Evolutionary conservation across 2,888 invertebrate genomes (phyloP).

Genomic region (Furcula furcula): DNA sequence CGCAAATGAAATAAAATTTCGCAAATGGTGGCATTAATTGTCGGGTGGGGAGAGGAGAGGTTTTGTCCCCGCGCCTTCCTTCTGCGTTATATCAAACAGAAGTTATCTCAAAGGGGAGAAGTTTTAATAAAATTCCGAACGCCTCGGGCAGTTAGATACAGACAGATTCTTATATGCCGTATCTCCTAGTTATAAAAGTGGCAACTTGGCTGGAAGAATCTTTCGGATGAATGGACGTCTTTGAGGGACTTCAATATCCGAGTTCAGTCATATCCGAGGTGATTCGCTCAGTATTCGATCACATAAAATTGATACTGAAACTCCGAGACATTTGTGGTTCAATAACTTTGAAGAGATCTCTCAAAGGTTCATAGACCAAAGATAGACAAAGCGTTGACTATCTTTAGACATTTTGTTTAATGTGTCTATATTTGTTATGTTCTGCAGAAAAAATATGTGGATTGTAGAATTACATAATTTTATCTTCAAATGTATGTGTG

Average conservation of each 20-base stretch:
- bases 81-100: constrained; percentile 73
- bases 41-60: constrained; percentile 35
- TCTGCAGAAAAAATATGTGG: too few species aligned
- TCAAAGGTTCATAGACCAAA: too few species aligned
- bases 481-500: too few species aligned
- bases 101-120: constrained; percentile 77
- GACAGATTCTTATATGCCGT: constrained; percentile 60
- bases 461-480: too few species aligned
- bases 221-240: constrained; percentile 48
- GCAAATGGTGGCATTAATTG: constrained; percentile 76
- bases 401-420: too few species aligned
- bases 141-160: constrained; percentile 68
- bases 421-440: too few species aligned
- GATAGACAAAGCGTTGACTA: too few species aligned
- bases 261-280: constrained; percentile 37
- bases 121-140: constrained; percentile 77
- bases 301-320: constrained; percentile 27
- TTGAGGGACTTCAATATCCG: constrained; percentile 54
- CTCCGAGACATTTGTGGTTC: constrained; percentile 20
- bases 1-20: constrained; percentile 74
- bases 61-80: constrained; percentile 30
- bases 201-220: constrained; percentile 51
- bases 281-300: constrained; percentile 38
- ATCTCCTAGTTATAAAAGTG: constrained; percentile 53
- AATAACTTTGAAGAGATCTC: constrained; percentile 17